These are phyloP conservation scores for Drosophila gunungcola DNA, from an alignment of 1,140 invertebrate species.

Conservation along the genomic window DNA sequence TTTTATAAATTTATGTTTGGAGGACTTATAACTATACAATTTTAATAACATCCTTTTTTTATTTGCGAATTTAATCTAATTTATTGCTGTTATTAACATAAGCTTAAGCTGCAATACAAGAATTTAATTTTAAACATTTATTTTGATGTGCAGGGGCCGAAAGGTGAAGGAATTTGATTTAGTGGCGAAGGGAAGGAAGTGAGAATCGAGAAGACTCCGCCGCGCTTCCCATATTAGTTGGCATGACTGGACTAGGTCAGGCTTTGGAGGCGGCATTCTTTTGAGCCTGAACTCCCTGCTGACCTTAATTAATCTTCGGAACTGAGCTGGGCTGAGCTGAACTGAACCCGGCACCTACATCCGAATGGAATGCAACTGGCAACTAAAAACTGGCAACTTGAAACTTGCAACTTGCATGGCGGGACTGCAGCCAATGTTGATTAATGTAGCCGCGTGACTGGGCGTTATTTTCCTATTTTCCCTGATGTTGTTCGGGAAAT, in stretches of 20 bases:
- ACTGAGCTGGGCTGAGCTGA: conserved; percentile 16
- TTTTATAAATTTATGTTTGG: too few species aligned
- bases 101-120: too few species aligned
- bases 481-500: conserved; percentile 51
- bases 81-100: too few species aligned
- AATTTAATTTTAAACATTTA: not conserved
- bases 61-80: too few species aligned
- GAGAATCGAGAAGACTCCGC: conserved; percentile 1
- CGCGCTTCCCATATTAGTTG: conserved; percentile 15
- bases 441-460: conserved; percentile 77
- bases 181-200: conserved; percentile 2
- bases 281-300: conserved; percentile 46
- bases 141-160: not conserved
- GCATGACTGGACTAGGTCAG: conserved; percentile 53
- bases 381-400: conserved; percentile 35
- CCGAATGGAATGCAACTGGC: conserved; percentile 46
- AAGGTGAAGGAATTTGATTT: not conserved
- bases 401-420: conserved; percentile 20
- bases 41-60: too few species aligned
- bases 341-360: conserved; percentile 34
- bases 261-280: conserved; percentile 63
- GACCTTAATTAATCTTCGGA: conserved; percentile 78
- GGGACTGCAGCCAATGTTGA: conserved; percentile 64
- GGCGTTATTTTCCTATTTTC: conserved; percentile 55
- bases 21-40: too few species aligned